phyloP scores from a whole-genome alignment of 2,113 vertebrate species.

The Chunga burmeisteri region DNA sequence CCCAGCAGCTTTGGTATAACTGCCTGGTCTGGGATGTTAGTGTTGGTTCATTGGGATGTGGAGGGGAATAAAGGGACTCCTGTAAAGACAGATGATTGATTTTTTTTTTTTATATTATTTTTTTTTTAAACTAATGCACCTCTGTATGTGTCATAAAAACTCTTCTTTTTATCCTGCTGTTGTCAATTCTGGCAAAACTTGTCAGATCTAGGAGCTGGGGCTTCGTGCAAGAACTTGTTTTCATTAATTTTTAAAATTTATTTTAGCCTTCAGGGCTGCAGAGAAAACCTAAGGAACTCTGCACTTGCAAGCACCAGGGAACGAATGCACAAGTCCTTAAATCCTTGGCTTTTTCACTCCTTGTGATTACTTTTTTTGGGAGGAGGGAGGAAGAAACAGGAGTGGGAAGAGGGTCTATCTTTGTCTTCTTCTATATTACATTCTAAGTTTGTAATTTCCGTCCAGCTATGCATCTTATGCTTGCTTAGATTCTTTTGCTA shows the following conservation, averaged over 20 bases:
- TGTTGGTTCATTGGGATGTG: background rate
- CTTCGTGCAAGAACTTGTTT: background rate
- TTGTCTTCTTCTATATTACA: background rate
- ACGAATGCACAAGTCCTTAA: background rate
- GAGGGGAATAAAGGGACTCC: background rate
- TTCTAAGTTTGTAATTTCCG: background rate
- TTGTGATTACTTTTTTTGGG: background rate
- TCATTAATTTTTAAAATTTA: background rate
- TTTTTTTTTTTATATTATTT: background rate
- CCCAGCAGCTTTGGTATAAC: background rate
- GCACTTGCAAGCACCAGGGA: background rate
- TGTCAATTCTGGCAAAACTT: background rate
- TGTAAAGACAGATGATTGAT: background rate
- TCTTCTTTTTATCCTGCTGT: background rate
- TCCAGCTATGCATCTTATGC: background rate
- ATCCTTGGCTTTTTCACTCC: background rate
- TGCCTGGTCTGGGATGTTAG: background rate
- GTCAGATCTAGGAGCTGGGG: background rate
- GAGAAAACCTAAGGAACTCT: background rate
- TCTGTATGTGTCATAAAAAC: background rate
- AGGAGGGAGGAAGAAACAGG: background rate
- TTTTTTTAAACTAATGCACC: background rate
- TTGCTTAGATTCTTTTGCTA: background rate
- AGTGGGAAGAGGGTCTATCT: background rate
- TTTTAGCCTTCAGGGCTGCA: background rate